Conservation (phyloP, 1,140 invertebrate genomes). For the Papilio dardanus region DNA sequence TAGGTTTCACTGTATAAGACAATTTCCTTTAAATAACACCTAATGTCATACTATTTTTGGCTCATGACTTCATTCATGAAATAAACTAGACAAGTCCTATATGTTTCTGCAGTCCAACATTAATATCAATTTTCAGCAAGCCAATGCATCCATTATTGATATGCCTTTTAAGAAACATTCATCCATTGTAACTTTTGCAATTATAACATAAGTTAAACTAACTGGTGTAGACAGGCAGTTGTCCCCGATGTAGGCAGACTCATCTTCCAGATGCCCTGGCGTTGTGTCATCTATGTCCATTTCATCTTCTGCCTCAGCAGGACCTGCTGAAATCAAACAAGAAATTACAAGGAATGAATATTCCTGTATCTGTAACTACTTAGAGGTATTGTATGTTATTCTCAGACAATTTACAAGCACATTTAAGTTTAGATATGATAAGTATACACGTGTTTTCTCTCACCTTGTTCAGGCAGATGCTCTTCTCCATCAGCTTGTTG, state of each 20-base stretch:
- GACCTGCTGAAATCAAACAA: conserved; percentile 43
- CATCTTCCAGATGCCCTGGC: conserved; percentile 65
- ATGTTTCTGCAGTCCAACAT: too few relatives aligned
- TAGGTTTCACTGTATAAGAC: too few relatives aligned
- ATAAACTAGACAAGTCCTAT: too few relatives aligned
- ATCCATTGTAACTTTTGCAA: too few relatives aligned
- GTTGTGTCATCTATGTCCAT: conserved; percentile 79
- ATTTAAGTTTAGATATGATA: background rate
- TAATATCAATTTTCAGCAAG: too few relatives aligned
- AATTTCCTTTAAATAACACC: too few relatives aligned
- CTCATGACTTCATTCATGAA: too few relatives aligned
- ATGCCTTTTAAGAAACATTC: too few relatives aligned
- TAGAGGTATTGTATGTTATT: background rate
- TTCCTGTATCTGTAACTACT: background rate
- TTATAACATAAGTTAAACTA: conserved; percentile 47
- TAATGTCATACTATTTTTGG: too few relatives aligned
- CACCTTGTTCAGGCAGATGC: conserved; percentile 64
- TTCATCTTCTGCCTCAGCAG: conserved; percentile 69
- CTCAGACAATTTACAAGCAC: background rate
- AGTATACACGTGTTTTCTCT: conserved; percentile 14
- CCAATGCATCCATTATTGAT: too few relatives aligned
- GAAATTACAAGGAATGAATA: background rate
- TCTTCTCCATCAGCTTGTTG: conserved; percentile 57
- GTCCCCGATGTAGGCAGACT: conserved; percentile 78
- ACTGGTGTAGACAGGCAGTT: conserved; percentile 81